Evolutionary conservation across 2,797 vertebrate species (phyloP), one percentile per base, ranked within the genome.

Genomic region (Pristis pectinata): DNA sequence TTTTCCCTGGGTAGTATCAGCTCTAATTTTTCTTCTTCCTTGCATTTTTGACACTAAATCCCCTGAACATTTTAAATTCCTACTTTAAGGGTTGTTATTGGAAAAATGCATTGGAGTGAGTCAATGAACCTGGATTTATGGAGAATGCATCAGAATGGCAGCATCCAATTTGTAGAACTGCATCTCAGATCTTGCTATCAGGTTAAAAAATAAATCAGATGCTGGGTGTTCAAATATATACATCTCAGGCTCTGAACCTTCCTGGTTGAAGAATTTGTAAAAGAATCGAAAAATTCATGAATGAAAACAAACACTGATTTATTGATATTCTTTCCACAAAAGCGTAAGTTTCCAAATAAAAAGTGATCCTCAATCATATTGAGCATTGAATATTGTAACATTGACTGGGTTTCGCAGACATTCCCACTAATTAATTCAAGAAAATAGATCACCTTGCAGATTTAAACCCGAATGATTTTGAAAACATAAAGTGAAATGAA

Each of bases 401-500:
- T 7, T 91, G 87, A 67, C 19, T 91, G 10, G n/a, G 15, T 79
- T 41, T 79, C 15, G 34, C 61, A 22, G n/a, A 67, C 64, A 67
- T 17, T 91, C 17, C 56, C n/a, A 24, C 61, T 24, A 67, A 22
- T 19, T 41, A 10, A 15, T 59, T 56, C 56, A 64, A 91, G n/a
- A 37, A 91, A 91, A 67, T 67, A 9, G n/a, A 67, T 87, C 27
- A 59, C 37, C 59, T 67, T 64, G 37, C n/a, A 64, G 61, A 91
- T 41, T 91, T 91, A 41, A 37, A 19, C n/a, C 61, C 34, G 37
- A 91, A 91, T 22, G 0, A 37, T 67, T 91, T 67, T 24, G 87
- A 64, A 41, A 80, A 91, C 24, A 67, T 91, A 0, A 91, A 91
- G 59, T 67, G n/a, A 91, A 91, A 67, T 91, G 64, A 67, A 91